Evolutionary conservation across 2,888 invertebrate species (phyloP), one percentile per base, ranked within the genome.

Genomic region (Sarcophaga subvicina): DNA sequence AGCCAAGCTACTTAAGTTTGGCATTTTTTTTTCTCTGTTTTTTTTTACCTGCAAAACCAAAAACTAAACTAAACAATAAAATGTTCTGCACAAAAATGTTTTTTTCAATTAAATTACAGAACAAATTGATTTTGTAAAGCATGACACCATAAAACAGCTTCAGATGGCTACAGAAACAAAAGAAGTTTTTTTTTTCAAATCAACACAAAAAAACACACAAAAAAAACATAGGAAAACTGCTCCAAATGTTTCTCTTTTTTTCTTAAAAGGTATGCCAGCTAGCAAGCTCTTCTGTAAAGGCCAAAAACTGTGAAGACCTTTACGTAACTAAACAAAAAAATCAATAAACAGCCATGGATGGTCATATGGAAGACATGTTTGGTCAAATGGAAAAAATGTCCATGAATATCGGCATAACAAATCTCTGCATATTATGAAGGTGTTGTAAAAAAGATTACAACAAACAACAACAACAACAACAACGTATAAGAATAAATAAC

Each of bases 61-160:
- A 85, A 82, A 71, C 70, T 71, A 79, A 80, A 80, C 70, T 80
- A 71, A 76, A 85, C 84, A 76, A 76, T 54, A 84, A 80, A 45
- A 70, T 66, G 37, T 37, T 37, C 37, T 37, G 37, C 37, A 37
- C 8, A 37, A 37, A 37, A 37, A 37, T 79, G 47, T 86, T 69
- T 64, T 88, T 88, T 89, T 92, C 92, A 92, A 92, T 92, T 92
- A 92, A 92, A 92, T 91, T 89, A 91, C 93, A 92, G 91, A 91
- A 90, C 93, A 90, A 92, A 92, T 92, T 90, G 92, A 91, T 91
- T 91, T 89, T 90, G 85, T 88, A 89, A 90, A 89, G 89, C 89
- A 87, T 87, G 84, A 84, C 84, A 87, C 83, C 37, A 88, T 89
- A 89, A 89, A 89, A 78, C 83, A 85, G 67, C 27, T 27, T 71